Evolutionary conservation across 2,797 vertebrate species (phyloP).

Genomic region (Picus viridis): DNA sequence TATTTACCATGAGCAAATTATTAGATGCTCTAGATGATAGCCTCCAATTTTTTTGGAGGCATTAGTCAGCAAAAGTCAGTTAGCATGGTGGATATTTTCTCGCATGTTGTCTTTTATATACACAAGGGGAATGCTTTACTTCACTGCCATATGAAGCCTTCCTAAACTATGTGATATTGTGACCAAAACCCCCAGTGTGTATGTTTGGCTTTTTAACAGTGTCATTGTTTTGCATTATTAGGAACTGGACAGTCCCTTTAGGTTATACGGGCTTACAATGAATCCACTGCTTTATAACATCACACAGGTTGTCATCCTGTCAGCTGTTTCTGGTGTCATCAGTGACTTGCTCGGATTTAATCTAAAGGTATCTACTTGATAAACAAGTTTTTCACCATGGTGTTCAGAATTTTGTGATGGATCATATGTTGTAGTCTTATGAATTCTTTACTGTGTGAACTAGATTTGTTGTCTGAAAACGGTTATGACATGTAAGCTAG

Average conservation of each 20-base stretch:
- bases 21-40: neutral
- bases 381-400: neutral
- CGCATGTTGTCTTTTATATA: neutral
- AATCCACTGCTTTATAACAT: conserved; percentile 99
- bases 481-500: neutral
- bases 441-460: neutral
- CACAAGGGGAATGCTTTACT: neutral
- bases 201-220: neutral
- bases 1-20: neutral
- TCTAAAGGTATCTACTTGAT: conserved; percentile 86
- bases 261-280: conserved; percentile 96
- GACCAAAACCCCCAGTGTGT: neutral
- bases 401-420: neutral
- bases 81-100: neutral
- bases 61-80: neutral
- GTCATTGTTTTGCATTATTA: conserved; percentile 58
- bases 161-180: neutral
- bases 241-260: conserved; percentile 95
- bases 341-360: conserved; percentile 98
- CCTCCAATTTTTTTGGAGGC: neutral
- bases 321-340: conserved; percentile 97
- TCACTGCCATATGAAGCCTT: neutral
- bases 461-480: neutral
- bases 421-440: neutral
- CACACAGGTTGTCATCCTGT: conserved; percentile 98